Conservation (phyloP, 2,113 vertebrate genomes). For the Syngnathus floridae region DNA sequence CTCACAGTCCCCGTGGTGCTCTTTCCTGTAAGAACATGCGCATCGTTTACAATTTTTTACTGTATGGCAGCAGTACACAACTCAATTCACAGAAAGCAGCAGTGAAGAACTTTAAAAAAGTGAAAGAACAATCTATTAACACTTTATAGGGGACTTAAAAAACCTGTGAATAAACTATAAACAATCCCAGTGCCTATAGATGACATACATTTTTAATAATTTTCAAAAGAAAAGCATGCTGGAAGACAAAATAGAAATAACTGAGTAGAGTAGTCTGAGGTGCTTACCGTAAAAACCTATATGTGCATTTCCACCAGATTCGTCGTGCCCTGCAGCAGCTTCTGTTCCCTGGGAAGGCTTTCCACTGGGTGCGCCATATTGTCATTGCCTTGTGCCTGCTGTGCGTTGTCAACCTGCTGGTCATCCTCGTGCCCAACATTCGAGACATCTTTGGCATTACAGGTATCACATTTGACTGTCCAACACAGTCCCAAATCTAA, state of each 20-base stretch:
- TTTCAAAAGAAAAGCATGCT: background rate
- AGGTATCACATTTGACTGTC: conserved; percentile 51
- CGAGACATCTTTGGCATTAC: conserved; percentile 81
- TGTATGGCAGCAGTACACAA: no score
- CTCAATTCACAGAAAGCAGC: no score
- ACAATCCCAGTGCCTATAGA: no score
- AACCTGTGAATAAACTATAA: no score
- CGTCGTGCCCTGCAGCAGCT: conserved; percentile 75
- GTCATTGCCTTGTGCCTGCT: conserved; percentile 73
- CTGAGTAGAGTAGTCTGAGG: background rate
- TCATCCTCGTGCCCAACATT: conserved; percentile 80
- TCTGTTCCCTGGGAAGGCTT: conserved; percentile 75
- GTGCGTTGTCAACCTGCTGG: conserved; percentile 74
- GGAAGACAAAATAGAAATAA: background rate
- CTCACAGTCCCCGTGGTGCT: conserved; percentile 82
- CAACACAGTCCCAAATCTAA: no score
- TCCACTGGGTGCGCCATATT: conserved; percentile 76
- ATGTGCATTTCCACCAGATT: conserved; percentile 62
- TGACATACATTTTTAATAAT: background rate
- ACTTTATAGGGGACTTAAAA: no score
- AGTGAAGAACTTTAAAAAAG: no score
- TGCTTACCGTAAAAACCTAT: background rate
- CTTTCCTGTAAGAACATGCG: conserved; percentile 70
- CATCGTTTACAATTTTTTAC: background rate
- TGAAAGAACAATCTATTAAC: no score